Evolutionary conservation across 2,797 vertebrate genomes (phyloP), one percentile per base, ranked within the genome.

Genomic region (Protosalanx chinensis): DNA sequence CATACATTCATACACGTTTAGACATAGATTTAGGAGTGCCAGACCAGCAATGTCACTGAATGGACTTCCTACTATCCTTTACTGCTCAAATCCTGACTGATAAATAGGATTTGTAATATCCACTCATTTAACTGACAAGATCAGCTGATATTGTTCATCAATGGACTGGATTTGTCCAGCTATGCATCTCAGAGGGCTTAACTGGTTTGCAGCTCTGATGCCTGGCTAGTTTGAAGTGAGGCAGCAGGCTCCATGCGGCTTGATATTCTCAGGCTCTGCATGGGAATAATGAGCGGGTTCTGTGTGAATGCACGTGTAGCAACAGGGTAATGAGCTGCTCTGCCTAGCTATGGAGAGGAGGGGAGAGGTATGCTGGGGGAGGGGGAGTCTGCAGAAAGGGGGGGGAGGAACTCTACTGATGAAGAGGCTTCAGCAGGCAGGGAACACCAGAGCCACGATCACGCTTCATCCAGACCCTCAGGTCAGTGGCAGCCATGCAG

Each of bases 231-330:
- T 67, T 67, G 27, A 2, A 67, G 41, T 27, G 46, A 32, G 27
- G 65, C 23, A 58, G 68, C 51, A 5, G 16, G 67, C 18, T 61
- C 33, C 32, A 64, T 60, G 15, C 63, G 4, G 5, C 60, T 29
- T 65, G 12, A 51, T 64, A 49, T 67, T 60, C 33, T 32, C 51
- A 13, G 49, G 3, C 16, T 15, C 37, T 33, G 33, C n/a, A 4
- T 57, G 63, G 35, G 33, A 70, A 46, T 74, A 41, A 68, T 56
- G 41, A 35, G 27, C 67, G 51, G 57, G 49, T 60, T 64, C n/a
- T 60, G 51, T 70, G 18, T 37, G n/a, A 51, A 18, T 29, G 4
- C 56, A 41, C 56, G 27, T 41, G 13, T 20, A 56, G 57, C 35
- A 51, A 65, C 53, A 27, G 20, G 7, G 51, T 29, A 15, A 2